Evolutionary conservation across 2,797 vertebrate species (phyloP), one percentile per base, ranked within the genome.

Genomic region (Epinephelus coioides): DNA sequence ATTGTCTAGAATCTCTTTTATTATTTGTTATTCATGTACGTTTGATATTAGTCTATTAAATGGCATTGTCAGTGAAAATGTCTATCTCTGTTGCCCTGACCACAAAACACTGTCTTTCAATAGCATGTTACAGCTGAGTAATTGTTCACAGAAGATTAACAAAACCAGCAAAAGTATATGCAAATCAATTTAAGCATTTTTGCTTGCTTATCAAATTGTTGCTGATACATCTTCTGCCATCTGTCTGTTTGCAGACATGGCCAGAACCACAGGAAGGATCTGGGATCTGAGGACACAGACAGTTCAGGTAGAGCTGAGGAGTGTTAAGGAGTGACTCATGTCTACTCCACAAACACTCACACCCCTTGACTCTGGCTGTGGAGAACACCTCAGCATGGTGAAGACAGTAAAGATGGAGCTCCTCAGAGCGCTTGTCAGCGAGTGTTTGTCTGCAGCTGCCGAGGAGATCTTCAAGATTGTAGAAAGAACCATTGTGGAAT

Each of bases 401-500:
- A 86, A 54, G 49, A 23, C 43, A 0, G 57, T 44, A 0, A 79
- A 77, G 80, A 87, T 89, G 78, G 77, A 85, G 25, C 60, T 85
- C 59, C 75, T 89, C 57, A 79, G 75, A 50, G 50, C 63, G 0
- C 83, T 85, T 4, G 56, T 89, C 75, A 60, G 54, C 0, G 80
- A 89, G 66, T 70, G 87, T 62, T 15, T 89, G 76, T 79, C 78
- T 12, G 63, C 78, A 6, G 87, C 83, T 0, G 85, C 87, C 0
- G 72, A 87, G 46, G 83, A 89, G 71, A 89, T 89, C 80, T 66
- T 87, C 27, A 54, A 11, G n/a, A 65, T 89, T 2, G 70, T 85
- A 7, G 80, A 89, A 2, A 66, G 51, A 34, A 78, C 81, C 4
- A 65, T 89, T 0, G 7, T 51, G 1, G 78, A 83, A 40, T 68